These are phyloP conservation scores for Rhingia campestris DNA, from an alignment of 2,888 invertebrate species.

Conservation along the genomic window DNA sequence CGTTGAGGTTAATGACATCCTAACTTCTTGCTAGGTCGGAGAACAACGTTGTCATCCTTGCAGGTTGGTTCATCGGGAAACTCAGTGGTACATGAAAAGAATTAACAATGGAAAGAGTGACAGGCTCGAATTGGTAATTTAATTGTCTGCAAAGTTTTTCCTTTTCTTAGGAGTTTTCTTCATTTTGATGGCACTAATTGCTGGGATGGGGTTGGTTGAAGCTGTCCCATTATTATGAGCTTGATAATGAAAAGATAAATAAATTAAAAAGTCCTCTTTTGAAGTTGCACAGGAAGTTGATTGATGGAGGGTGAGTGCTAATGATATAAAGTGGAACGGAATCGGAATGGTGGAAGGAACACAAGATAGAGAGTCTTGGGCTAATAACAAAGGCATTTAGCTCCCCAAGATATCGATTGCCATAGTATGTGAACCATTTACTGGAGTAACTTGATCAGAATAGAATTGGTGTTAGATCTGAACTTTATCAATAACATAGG, in stretches of 20 bases:
- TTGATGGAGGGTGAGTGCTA: not conserved
- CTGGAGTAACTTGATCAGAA: no score
- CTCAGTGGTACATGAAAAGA: not conserved
- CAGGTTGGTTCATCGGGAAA: not conserved
- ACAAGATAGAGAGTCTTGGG: no score
- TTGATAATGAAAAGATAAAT: conserved; percentile 21
- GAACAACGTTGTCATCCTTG: no score
- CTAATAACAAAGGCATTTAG: no score
- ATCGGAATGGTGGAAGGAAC: no score
- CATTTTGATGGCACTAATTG: conserved; percentile 17
- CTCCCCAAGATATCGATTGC: no score
- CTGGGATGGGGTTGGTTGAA: conserved; percentile 8
- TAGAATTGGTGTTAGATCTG: no score
- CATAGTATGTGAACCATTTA: no score
- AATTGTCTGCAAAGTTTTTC: conserved; percentile 22
- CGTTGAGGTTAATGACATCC: no score
- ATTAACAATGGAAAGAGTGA: not conserved
- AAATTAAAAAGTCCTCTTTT: not conserved
- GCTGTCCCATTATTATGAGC: conserved; percentile 15
- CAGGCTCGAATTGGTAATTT: conserved; percentile 13
- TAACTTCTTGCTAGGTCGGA: no score
- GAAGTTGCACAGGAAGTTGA: not conserved
- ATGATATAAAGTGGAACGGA: no score
- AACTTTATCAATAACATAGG: no score
- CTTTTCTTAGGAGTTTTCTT: not conserved